phyloP scores from a whole-genome alignment of 2,888 invertebrate genomes.

The Galerucella calmariensis region DNA sequence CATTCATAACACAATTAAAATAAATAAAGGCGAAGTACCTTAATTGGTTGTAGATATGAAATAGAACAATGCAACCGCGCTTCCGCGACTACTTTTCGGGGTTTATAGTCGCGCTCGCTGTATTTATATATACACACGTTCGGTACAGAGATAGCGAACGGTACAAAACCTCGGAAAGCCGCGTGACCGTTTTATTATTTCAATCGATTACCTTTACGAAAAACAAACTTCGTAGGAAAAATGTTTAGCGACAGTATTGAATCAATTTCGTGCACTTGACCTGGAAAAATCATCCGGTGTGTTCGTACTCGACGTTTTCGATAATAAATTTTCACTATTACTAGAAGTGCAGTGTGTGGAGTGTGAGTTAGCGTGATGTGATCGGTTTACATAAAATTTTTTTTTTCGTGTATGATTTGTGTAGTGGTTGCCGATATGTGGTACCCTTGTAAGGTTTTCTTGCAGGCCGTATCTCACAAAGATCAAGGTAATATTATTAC shows the following conservation, averaged over 20 bases:
- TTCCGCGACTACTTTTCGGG: conserved; percentile 49
- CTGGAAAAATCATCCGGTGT: conserved; percentile 31
- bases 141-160: not conserved
- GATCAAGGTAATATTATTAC: conserved; percentile 47
- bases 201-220: conserved; percentile 25
- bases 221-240: conserved; percentile 22
- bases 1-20: conserved; percentile 45
- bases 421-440: conserved; percentile 52
- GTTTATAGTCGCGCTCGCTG: conserved; percentile 35
- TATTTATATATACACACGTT: conserved; percentile 2
- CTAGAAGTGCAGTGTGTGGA: not conserved
- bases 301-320: conserved; percentile 21
- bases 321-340: not conserved
- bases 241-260: conserved; percentile 25
- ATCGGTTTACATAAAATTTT: not conserved
- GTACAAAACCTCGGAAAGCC: conserved; percentile 15
- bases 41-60: conserved; percentile 49
- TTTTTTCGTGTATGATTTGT: conserved; percentile 26
- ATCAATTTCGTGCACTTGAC: conserved; percentile 40
- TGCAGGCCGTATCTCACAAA: conserved; percentile 52
- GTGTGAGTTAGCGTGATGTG: not conserved
- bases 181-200: conserved; percentile 17
- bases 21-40: conserved; percentile 44
- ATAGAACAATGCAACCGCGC: conserved; percentile 47
- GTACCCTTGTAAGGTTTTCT: conserved; percentile 61